A percentile compares a stretch with the other conserved stretches of the same genome.
Conservation (phyloP, 2,113 vertebrate genomes). For the Apodemus sylvaticus region DNA sequence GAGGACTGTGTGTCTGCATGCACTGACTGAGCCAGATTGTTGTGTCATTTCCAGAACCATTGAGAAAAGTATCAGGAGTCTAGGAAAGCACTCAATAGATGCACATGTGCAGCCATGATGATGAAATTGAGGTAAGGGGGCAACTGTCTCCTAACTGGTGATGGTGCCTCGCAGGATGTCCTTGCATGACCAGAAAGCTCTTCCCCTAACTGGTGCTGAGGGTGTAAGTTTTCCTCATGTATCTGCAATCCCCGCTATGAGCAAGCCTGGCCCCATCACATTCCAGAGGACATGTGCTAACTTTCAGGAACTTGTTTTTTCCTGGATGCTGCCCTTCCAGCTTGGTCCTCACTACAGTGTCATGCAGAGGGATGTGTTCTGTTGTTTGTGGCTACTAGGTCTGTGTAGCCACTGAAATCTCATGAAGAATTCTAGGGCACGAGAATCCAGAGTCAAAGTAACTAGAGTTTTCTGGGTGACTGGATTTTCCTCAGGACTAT, state of each 20-base stretch:
- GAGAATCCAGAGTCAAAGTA: background rate
- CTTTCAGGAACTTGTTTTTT: background rate
- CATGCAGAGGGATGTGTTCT: background rate
- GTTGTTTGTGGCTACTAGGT: background rate
- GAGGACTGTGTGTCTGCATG: background rate
- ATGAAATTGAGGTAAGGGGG: background rate
- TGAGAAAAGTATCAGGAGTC: background rate
- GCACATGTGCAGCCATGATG: background rate
- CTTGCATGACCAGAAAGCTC: background rate
- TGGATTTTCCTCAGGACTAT: background rate
- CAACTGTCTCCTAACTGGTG: background rate
- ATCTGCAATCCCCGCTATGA: background rate
- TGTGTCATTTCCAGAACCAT: conserved; percentile 36
- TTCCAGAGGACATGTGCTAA: background rate
- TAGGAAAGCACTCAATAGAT: background rate
- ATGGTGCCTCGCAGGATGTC: background rate
- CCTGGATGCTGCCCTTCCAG: background rate
- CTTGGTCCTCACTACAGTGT: background rate
- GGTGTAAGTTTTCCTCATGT: background rate
- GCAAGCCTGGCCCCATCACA: background rate
- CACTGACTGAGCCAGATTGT: background rate
- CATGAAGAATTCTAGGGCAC: background rate
- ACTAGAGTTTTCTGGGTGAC: background rate
- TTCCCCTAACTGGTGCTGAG: background rate
- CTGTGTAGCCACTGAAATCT: background rate